phyloP scores from a whole-genome alignment of 2,113 vertebrate species.

The Recurvirostra avosetta region DNA sequence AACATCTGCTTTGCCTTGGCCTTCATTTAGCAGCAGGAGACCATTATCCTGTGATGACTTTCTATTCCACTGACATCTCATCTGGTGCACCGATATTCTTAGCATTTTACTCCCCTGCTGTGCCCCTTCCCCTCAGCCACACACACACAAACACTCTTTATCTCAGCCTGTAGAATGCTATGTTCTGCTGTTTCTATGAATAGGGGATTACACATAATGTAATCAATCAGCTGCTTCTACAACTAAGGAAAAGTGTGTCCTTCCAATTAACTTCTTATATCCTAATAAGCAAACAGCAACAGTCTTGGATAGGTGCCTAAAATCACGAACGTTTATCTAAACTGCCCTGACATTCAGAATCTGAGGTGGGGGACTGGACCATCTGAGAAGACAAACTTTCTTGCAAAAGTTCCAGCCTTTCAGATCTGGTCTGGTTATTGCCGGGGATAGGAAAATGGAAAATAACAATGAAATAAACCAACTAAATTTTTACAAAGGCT shows the following conservation, averaged over 20 bases:
- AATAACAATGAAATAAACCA: background rate
- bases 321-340: background rate
- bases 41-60: conserved; percentile 70
- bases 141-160: conserved; percentile 68
- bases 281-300: background rate
- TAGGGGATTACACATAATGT: conserved; percentile 32
- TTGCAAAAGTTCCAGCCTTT: background rate
- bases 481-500: background rate
- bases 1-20: conserved; percentile 71
- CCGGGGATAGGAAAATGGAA: background rate
- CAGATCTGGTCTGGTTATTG: background rate
- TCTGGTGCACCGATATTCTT: conserved; percentile 66
- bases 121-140: conserved; percentile 62
- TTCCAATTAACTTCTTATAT: conserved; percentile 23
- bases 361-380: background rate
- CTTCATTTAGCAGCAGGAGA: conserved; percentile 72
- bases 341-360: background rate
- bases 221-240: conserved; percentile 33
- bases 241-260: conserved; percentile 12
- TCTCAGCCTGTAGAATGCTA: conserved; percentile 47
- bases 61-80: conserved; percentile 70
- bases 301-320: background rate
- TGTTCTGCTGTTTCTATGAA: conserved; percentile 39
- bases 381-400: background rate
- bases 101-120: conserved; percentile 62